Evolutionary conservation across 2,113 vertebrate genomes (phyloP).

Genomic region (Glaucomys volans): DNA sequence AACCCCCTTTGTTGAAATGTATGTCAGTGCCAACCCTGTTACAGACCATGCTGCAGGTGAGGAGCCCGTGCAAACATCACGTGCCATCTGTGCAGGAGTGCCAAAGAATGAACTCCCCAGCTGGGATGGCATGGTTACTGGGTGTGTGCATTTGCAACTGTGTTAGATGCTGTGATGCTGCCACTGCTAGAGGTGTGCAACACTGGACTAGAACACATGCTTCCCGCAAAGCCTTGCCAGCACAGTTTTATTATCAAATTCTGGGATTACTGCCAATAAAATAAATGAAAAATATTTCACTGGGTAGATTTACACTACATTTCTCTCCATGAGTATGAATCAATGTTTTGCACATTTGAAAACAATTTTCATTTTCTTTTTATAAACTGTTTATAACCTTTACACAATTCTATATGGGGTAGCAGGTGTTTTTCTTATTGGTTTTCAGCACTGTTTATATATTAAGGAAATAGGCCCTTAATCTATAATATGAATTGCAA

Average conservation of each 20-base stretch:
- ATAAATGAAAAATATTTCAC: background rate
- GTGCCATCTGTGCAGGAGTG: background rate
- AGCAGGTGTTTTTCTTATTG: no score
- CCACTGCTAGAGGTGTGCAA: background rate
- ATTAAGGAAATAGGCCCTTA: no score
- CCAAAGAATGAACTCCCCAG: background rate
- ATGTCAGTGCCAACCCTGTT: background rate
- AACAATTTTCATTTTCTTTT: no score
- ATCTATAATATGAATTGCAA: no score
- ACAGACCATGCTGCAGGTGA: background rate
- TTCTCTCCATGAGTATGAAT: background rate
- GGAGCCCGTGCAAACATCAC: background rate
- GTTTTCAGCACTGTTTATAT: no score
- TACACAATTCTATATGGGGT: no score
- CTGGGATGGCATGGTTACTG: background rate
- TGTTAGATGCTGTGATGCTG: background rate
- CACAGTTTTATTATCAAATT: background rate
- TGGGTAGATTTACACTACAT: background rate
- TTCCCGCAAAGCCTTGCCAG: background rate
- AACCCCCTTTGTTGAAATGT: background rate
- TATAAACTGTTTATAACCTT: no score
- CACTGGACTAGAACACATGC: background rate
- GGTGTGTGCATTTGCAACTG: background rate
- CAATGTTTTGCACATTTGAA: no score
- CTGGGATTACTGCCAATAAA: background rate